Evolutionary conservation across 2,888 invertebrate genomes (phyloP), one percentile per base, ranked within the genome.

Genomic region (Argyresthia albistria): DNA sequence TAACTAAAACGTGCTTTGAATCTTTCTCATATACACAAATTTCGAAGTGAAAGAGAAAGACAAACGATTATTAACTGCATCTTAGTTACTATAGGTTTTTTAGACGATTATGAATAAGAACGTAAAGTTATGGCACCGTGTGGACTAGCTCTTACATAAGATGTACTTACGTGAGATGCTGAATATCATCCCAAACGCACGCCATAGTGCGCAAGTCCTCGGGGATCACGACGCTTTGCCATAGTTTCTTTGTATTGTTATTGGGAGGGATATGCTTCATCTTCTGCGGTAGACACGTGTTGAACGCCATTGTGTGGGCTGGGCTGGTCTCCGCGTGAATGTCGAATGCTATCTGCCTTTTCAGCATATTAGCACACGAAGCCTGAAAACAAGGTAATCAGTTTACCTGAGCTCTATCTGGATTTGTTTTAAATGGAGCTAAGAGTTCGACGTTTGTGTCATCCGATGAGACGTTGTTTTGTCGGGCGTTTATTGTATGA

Each of bases 111-210:
- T 14, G 9, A 11, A 4, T 8, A 43, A 14, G 12, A 55, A 37
- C 35, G 12, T n/a, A 48, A 43, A 54, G 54, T 37, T n/a, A 52
- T 12, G 4, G 52, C 51, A n/a, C n/a, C n/a, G n/a, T n/a, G n/a
- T n/a, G n/a, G n/a, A n/a, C n/a, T 35, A 53, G 14, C 12, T n/a
- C n/a, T 48, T 42, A 53, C 47, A 48, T 8, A 9, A 35, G 43
- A 10, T 50, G 14, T 16, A 62, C 76, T 70, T 57, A 90, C 90
- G 88, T 88, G 7, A 92, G 76, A 67, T 91, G 83, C 15, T 88
- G 83, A 46, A 92, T 90, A n/a, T 89, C 90, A 11, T 89, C 83
- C 90, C 90, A 92, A 1, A 92, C 89, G 47, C 82, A 80, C 0
- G 90, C 78, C 92, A 92, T 92, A 0, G 86, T 77, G 53, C 87